phyloP scores from a whole-genome alignment of 2,113 vertebrate species.

The Corythaixoides concolor region DNA sequence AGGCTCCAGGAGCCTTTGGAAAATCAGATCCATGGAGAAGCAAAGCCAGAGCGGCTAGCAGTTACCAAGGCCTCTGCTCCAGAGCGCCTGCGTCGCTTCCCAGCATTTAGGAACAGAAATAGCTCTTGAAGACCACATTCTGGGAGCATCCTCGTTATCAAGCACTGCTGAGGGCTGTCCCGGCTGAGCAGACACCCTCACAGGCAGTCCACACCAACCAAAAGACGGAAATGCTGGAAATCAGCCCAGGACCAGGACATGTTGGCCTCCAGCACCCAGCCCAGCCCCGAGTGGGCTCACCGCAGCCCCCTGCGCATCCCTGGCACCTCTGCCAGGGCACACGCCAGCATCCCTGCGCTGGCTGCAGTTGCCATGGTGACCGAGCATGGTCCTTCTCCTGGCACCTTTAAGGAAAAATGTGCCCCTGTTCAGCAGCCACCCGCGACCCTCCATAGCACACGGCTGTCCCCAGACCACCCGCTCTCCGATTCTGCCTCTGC shows the following conservation, averaged over 20 bases:
- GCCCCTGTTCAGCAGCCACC: background rate
- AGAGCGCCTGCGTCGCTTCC: background rate
- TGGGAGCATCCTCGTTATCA: background rate
- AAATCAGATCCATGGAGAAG: background rate
- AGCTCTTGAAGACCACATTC: background rate
- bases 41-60: background rate
- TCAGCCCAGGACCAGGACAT: fast-evolving
- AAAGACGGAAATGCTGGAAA: background rate
- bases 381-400: background rate
- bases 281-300: background rate
- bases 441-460: fast-evolving
- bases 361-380: constrained; percentile 18
- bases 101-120: background rate
- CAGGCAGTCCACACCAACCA: background rate
- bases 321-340: background rate
- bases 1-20: background rate
- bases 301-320: too few relatives aligned
- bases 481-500: background rate
- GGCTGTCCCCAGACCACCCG: background rate
- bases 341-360: background rate
- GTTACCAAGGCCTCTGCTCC: background rate
- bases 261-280: background rate
- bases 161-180: background rate
- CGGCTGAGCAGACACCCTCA: background rate
- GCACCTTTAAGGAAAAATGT: background rate